These are phyloP conservation scores for Xenus cinereus DNA, from an alignment of 2,113 vertebrate genomes.

Conservation along the genomic window DNA sequence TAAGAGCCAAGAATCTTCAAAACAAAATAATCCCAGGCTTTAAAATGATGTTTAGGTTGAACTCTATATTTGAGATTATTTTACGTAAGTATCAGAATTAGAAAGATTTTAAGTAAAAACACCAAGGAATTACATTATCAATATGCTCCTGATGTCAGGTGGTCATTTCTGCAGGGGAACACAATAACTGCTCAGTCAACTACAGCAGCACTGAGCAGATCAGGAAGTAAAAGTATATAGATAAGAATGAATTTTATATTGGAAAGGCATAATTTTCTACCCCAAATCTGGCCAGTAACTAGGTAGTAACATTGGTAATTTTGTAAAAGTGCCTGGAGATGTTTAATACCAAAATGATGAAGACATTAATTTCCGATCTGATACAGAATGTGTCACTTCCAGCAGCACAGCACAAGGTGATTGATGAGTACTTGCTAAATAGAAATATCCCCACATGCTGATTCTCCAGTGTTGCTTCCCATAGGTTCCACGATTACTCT, in stretches of 20 bases:
- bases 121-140: not conserved
- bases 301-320: not conserved
- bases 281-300: not conserved
- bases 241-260: not conserved
- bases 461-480: not conserved
- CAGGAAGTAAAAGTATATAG: not conserved
- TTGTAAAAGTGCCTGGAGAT: not conserved
- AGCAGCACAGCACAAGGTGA: not conserved
- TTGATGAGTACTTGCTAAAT: not conserved
- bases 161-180: not conserved
- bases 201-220: not conserved
- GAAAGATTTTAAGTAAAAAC: not conserved
- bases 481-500: not conserved
- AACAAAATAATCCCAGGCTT: not conserved
- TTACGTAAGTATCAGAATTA: not conserved
- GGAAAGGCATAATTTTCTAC: not conserved
- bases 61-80: not conserved
- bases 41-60: not conserved
- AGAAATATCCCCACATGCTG: not conserved
- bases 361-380: conserved; percentile 7
- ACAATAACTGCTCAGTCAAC: not conserved
- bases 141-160: not conserved
- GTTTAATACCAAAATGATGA: conserved; percentile 9
- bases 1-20: not conserved
- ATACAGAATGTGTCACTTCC: not conserved